Evolutionary conservation across 2,797 vertebrate species (phyloP), one percentile per base, ranked within the genome.

Genomic region (Pitangus sulphuratus): DNA sequence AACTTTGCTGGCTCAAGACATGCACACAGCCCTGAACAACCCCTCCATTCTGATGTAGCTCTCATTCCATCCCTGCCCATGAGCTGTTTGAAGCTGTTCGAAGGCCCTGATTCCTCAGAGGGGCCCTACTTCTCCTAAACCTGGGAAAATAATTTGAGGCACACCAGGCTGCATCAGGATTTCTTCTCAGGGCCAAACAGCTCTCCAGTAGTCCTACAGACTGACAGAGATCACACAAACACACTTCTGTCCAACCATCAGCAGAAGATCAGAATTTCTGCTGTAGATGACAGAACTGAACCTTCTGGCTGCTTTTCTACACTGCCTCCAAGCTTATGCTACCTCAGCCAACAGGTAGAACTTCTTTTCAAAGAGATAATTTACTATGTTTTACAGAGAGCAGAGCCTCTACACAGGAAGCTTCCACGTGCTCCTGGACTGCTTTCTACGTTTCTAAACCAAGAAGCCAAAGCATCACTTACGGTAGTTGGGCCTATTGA

Each of bases 401-500:
- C 31, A 83, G 30, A 93, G 25, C 64, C 26, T 44, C 44, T 66
- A 15, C 22, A 28, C 21, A 40, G 35, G 31, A 79, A 81, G 39
- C 7, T 60, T 81, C 54, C 44, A 3, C 5, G 12, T 0, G 2
- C n/a, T 72, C 15, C 40, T 12, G 24, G 80, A 48, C 30, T 25
- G 15, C 16, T 69, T 75, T 12, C 22, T 24, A 9, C 2, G 0
- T 65, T 84, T 71, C 72, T 42, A 51, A 66, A 37, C 45, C 62
- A 84, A 87, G 54, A 82, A 95, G 75, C 31, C 72, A 44, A 89
- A 96, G 51, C 12, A 15, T 72, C 53, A 97, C 98, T 98, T 97
- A 99, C 99, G 91, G 37, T 98, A 96, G 95, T 79, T 94, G 70
- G 99, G 98, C 64, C 97, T 98, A 57, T 96, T 95, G 57, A 95